A percentile compares a stretch with the other conserved stretches of the same genome.
These are phyloP conservation scores for Drosophila grimshawi DNA, from an alignment of 1,140 invertebrate species.

Conservation along the genomic window DNA sequence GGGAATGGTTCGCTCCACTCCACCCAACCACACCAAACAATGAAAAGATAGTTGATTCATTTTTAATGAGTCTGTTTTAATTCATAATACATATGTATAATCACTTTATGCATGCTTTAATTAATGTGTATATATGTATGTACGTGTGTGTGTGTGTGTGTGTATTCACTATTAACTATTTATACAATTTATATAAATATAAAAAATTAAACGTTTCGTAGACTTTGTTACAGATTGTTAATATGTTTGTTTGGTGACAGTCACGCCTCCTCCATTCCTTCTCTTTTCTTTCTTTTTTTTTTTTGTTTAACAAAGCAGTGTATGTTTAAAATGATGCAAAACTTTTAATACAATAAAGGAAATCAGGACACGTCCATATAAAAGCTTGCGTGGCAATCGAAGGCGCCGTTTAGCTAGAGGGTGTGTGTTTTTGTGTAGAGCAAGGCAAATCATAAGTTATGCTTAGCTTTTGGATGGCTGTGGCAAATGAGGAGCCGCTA, in stretches of 20 bases:
- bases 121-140: conserved; percentile 49
- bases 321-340: conserved; percentile 65
- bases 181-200: conserved; percentile 81
- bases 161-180: conserved; percentile 65
- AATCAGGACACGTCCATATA: conserved; percentile 33
- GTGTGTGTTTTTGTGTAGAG: neutral
- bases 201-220: conserved; percentile 66
- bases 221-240: conserved; percentile 75
- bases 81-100: conserved; percentile 76
- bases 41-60: conserved; percentile 39
- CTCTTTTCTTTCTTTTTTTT: neutral
- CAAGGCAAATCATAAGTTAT: conserved; percentile 31
- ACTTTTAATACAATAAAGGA: conserved; percentile 74
- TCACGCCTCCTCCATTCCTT: conserved; percentile 10
- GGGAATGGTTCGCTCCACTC: too few relatives aligned
- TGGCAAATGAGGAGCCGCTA: conserved; percentile 59
- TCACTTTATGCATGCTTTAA: conserved; percentile 81
- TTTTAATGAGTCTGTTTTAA: conserved; percentile 73
- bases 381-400: conserved; percentile 39
- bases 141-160: conserved; percentile 51
- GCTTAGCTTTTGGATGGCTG: conserved; percentile 36
- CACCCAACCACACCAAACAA: neutral
- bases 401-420: conserved; percentile 1
- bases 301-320: conserved; percentile 9
- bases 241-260: conserved; percentile 38